phyloP scores from a whole-genome alignment of 2,888 invertebrate species.

The Ectemnius lituratus region DNA sequence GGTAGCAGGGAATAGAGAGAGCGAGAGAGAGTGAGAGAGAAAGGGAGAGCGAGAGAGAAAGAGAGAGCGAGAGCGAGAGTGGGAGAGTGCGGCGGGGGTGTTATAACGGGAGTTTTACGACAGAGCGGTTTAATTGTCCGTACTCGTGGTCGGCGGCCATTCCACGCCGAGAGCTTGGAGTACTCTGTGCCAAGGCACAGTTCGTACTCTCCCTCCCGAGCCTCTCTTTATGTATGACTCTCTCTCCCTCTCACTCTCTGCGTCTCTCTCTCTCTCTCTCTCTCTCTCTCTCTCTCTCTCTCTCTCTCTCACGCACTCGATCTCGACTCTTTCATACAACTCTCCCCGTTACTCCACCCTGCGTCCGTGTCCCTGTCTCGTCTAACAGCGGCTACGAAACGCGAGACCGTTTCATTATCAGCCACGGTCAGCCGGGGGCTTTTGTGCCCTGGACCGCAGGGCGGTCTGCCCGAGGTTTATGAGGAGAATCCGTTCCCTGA shows the following conservation, averaged over 20 bases:
- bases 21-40: not conserved
- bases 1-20: slow-evolving; percentile 5
- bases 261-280: not conserved
- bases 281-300: not conserved
- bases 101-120: slow-evolving; percentile 63
- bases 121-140: slow-evolving; percentile 66
- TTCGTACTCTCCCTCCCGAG: slow-evolving; percentile 49
- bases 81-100: slow-evolving; percentile 27
- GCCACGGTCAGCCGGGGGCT: slow-evolving; percentile 48
- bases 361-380: slow-evolving; percentile 15
- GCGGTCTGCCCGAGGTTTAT: not conserved
- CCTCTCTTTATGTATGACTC: slow-evolving; percentile 32
- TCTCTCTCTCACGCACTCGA: slow-evolving; percentile 3
- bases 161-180: slow-evolving; percentile 52
- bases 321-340: not conserved
- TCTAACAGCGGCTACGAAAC: slow-evolving; percentile 54
- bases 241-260: too few relatives aligned
- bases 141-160: slow-evolving; percentile 59
- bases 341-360: slow-evolving; percentile 6
- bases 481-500: too few relatives aligned
- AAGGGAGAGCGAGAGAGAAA: too few relatives aligned
- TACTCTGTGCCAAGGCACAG: slow-evolving; percentile 53
- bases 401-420: slow-evolving; percentile 64
- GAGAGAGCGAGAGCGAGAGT: not conserved
- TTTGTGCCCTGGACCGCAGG: slow-evolving; percentile 45